Percentiles rank a stretch among this genome's conserved stretches.
phyloP scores from a whole-genome alignment of 2,888 invertebrate genomes.

The Meiosimyza decipiens region DNA sequence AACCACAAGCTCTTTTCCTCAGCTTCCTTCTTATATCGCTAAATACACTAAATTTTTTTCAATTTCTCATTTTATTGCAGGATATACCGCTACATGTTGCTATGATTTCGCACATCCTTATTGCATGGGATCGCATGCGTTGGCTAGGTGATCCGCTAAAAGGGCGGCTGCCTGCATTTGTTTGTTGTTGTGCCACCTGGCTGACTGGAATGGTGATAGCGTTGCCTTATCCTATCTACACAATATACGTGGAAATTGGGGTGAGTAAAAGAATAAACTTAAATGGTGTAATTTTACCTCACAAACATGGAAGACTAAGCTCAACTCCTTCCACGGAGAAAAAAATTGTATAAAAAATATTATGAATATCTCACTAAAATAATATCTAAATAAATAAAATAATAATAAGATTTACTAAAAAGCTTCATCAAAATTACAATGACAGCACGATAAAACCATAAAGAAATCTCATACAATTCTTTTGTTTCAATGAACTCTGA shows the following conservation, averaged over 20 bases:
- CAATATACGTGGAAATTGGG: constrained; percentile 77
- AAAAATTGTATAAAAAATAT: too few relatives aligned
- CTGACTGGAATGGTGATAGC: constrained; percentile 77
- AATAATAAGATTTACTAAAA: too few relatives aligned
- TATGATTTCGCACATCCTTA: constrained; percentile 76
- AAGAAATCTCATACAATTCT: too few relatives aligned
- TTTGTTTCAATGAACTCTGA: too few relatives aligned
- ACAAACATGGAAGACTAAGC: too few relatives aligned
- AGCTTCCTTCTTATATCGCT: background rate
- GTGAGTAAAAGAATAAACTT: constrained; percentile 64
- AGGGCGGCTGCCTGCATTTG: constrained; percentile 74
- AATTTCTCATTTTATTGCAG: constrained; percentile 65
- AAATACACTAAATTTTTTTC: background rate
- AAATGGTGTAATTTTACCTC: too few relatives aligned
- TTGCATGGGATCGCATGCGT: constrained; percentile 77
- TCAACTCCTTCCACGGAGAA: too few relatives aligned
- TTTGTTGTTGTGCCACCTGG: constrained; percentile 78
- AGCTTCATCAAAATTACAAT: too few relatives aligned
- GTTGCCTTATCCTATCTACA: constrained; percentile 79
- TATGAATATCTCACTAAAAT: too few relatives aligned
- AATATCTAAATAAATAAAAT: too few relatives aligned
- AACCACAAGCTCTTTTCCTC: background rate
- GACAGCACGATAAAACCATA: too few relatives aligned
- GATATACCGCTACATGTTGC: constrained; percentile 78
- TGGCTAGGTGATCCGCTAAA: constrained; percentile 74